These are phyloP conservation scores for Pollenia amentaria DNA, from an alignment of 2,888 invertebrate species.

Conservation along the genomic window DNA sequence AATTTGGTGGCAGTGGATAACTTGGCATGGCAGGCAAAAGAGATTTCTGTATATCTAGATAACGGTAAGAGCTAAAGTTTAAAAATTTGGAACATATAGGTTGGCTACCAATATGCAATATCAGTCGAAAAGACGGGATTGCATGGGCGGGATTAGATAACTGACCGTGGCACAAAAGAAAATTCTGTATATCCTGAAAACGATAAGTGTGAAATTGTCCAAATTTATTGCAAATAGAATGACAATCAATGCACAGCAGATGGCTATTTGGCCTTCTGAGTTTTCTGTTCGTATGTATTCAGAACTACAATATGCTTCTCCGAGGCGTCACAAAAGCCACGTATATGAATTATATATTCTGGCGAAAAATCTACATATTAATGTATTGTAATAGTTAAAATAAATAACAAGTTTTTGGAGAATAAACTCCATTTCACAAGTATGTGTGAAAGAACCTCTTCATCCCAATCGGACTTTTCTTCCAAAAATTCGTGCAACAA, in stretches of 20 bases:
- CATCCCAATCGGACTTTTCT: slow-evolving; percentile 29
- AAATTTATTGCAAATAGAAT: too few relatives aligned
- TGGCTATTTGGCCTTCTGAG: not conserved
- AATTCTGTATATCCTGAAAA: too few relatives aligned
- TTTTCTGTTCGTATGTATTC: slow-evolving; percentile 19
- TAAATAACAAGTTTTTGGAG: not conserved
- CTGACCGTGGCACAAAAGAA: too few relatives aligned
- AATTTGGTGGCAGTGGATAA: too few relatives aligned
- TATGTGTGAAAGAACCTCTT: not conserved
- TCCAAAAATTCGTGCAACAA: slow-evolving; percentile 45
- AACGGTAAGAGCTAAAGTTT: too few relatives aligned
- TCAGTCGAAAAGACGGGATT: too few relatives aligned
- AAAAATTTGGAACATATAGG: too few relatives aligned
- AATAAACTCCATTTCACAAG: slow-evolving; percentile 19
- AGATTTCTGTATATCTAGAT: too few relatives aligned
- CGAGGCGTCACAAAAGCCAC: slow-evolving; percentile 41
- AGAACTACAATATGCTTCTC: slow-evolving; percentile 14
- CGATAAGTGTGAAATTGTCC: too few relatives aligned
- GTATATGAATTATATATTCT: not conserved
- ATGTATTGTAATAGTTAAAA: slow-evolving; percentile 2
- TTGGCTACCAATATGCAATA: too few relatives aligned
- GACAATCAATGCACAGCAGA: not conserved
- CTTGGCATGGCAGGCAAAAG: too few relatives aligned
- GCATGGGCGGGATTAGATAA: too few relatives aligned
- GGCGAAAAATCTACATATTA: not conserved